Conservation (phyloP, 37 sponge, comb jelly and placozoan species). For the Tethya wilhelma region DNA sequence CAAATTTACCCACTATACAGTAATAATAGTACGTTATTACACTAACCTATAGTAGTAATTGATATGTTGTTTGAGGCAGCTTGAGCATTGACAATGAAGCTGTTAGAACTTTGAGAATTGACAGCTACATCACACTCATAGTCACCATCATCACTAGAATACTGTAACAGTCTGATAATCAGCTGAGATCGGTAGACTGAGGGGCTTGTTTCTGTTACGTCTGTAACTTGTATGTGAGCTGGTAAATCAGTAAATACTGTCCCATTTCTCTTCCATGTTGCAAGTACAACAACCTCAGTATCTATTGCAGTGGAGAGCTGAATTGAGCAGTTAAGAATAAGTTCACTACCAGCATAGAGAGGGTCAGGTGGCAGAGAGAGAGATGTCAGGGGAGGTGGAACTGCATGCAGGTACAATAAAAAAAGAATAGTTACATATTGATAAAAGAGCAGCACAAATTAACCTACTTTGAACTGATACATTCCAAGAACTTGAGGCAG, state of each 20-base stretch:
- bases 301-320: slow-evolving; percentile 10
- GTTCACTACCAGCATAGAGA: slow-evolving; percentile 1
- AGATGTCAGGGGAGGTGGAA: slow-evolving; percentile 11
- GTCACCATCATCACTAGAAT: not conserved
- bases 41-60: no score
- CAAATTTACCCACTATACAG: no score
- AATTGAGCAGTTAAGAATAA: not conserved
- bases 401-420: no score
- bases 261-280: slow-evolving; percentile 12
- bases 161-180: slow-evolving; percentile 1
- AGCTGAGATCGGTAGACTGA: not conserved
- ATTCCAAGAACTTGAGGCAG: not conserved
- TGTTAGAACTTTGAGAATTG: not conserved
- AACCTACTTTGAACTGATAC: slow-evolving; percentile 11
- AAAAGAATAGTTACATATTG: no score
- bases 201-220: not conserved
- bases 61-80: not conserved
- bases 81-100: not conserved
- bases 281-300: not conserved
- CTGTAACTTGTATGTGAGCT: not conserved
- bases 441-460: no score
- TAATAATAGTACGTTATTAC: no score
- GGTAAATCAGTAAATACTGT: not conserved
- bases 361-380: not conserved
- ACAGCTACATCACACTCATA: slow-evolving; percentile 22